Evolutionary conservation across 2,113 vertebrate species (phyloP), one percentile per base, ranked within the genome.

Genomic region (Grammomys surdaster): DNA sequence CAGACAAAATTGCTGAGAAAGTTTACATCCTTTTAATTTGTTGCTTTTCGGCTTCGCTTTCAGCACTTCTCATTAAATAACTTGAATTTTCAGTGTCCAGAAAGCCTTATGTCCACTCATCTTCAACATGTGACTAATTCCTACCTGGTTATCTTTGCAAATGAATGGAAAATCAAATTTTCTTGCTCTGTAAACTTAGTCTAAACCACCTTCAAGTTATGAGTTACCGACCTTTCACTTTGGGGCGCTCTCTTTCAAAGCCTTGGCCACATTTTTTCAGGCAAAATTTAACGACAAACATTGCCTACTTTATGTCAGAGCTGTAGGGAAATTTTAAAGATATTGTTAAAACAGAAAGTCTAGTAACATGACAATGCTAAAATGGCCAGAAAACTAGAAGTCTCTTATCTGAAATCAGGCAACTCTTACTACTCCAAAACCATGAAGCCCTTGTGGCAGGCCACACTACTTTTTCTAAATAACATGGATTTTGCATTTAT

Each of bases 101-200:
- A 86, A 88, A 91, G 36, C 56, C 3, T 63, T 36, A 19, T 20
- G 11, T 22, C 40, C 24, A 76, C 48, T 89, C 14, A 5, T 48
- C 0, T 82, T 36, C n/a, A 69, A 26, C 20, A 63, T 2, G 2
- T 75, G 43, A 46, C 6, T 58, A 65, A 87, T 90, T n/a, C 75
- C 33, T 92, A 67, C 7, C 33, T 88, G 26, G 58, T 65, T 43
- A 75, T 88, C 31, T 48, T 46, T 65, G 78, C 2, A 69, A 16
- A 72, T 40, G 10, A 2, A 58, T 84, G 78, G 77, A 76, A 85
- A 86, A 43, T 90, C 14, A 87, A 54, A 26, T 70, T 78, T 11
- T 82, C 69, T 93, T 54, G 67, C 11, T 93, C 67, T 93, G 3
- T 91, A 56, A 94, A 6, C 76, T 88, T 80, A 94, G 88, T 24